Evolutionary conservation across 2,797 vertebrate species (phyloP).

Genomic region (Chloroceryle inda): DNA sequence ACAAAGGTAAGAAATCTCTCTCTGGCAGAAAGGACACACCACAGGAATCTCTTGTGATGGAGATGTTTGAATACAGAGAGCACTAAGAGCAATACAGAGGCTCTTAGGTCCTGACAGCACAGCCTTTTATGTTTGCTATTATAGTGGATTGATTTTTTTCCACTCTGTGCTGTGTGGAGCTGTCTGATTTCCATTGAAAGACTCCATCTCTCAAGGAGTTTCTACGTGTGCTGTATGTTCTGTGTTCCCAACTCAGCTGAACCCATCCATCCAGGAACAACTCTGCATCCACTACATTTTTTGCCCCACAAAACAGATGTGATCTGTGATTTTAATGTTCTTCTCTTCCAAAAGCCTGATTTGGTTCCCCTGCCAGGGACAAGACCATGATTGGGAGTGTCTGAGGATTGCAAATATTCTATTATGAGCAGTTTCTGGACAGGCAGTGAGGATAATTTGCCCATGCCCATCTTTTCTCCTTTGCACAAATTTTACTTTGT

Average conservation of each 20-base stretch:
- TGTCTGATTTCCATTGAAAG: neutral
- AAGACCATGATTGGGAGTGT: neutral
- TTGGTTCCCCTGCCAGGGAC: neutral
- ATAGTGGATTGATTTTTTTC: neutral
- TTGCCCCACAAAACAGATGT: neutral
- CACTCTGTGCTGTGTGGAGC: neutral
- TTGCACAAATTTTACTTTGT: neutral
- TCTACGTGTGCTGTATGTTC: neutral
- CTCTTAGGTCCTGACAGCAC: neutral
- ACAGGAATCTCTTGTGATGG: neutral
- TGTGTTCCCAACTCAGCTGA: neutral
- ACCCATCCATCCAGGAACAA: accelerated
- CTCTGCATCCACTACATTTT: neutral
- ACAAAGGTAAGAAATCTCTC: neutral
- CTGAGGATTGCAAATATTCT: neutral
- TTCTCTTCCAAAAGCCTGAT: neutral
- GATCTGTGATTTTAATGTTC: neutral
- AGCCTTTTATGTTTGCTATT: neutral
- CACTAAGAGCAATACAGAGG: neutral
- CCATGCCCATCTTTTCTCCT: neutral
- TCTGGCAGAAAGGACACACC: neutral
- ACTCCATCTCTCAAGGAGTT: neutral
- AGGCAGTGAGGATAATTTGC: neutral
- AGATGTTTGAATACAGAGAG: neutral
- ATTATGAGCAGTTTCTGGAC: neutral